A percentile compares a stretch with the other conserved stretches of the same genome.
These are phyloP conservation scores for Fringilla coelebs DNA, from an alignment of 2,797 vertebrate species.

Conservation along the genomic window DNA sequence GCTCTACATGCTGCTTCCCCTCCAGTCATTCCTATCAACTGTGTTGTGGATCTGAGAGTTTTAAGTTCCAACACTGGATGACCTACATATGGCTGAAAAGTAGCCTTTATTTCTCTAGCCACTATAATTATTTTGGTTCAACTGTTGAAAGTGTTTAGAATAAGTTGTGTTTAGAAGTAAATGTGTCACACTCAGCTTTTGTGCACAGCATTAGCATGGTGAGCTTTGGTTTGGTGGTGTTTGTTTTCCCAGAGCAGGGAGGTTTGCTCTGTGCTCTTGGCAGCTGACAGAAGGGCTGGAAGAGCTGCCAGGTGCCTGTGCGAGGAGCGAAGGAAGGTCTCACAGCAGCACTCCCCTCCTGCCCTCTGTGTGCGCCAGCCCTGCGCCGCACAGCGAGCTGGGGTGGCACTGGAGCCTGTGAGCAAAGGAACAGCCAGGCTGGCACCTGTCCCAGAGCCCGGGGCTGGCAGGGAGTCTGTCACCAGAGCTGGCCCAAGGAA, in stretches of 20 bases:
- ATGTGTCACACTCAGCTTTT: accelerated
- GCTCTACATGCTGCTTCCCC: constrained; percentile 59
- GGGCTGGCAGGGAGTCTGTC: not conserved
- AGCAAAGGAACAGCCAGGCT: not conserved
- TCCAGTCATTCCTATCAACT: constrained; percentile 37
- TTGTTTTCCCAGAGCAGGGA: not conserved
- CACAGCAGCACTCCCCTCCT: not conserved
- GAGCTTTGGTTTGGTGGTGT: not conserved
- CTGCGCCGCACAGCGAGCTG: accelerated
- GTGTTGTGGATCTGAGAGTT: constrained; percentile 5
- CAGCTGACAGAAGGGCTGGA: not conserved
- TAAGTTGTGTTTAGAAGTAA: not conserved
- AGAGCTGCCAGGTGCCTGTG: not conserved
- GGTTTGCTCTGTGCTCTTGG: not conserved
- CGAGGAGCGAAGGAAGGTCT: not conserved
- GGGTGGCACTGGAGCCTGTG: accelerated
- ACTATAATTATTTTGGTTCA: not conserved
- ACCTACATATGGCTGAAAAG: constrained; percentile 22
- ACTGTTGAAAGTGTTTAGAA: not conserved
- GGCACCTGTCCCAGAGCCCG: not conserved
- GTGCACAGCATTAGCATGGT: not conserved
- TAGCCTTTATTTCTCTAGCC: not conserved
- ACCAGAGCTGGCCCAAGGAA: not conserved
- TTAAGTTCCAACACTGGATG: constrained; percentile 25
- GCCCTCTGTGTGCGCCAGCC: accelerated